These are phyloP conservation scores for Thamnophis sirtalis DNA, from an alignment of 2,113 vertebrate genomes.

Conservation along the genomic window DNA sequence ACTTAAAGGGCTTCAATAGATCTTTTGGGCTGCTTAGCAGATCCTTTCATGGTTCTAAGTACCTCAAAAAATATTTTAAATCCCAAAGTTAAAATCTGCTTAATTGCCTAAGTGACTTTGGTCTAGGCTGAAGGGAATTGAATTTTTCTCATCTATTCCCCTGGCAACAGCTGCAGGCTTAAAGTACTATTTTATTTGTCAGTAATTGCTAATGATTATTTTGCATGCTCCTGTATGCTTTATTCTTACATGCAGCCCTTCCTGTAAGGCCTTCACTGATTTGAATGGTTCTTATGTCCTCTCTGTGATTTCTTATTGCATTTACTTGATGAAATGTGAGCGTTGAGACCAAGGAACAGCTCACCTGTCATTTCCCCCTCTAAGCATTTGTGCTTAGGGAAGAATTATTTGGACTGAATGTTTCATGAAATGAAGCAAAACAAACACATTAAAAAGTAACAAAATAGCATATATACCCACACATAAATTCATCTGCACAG, in stretches of 20 bases:
- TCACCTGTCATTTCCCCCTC: constrained; percentile 32
- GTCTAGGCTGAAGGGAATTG: neutral
- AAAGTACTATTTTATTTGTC: constrained; percentile 23
- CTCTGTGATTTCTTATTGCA: constrained; percentile 20
- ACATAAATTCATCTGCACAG: constrained; percentile 5
- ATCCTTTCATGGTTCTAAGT: neutral
- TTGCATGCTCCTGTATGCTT: constrained; percentile 18
- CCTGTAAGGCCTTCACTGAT: constrained; percentile 25
- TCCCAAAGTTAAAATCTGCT: neutral
- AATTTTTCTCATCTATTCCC: neutral
- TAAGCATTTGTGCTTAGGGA: constrained; percentile 22
- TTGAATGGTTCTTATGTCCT: constrained; percentile 42
- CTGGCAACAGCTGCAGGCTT: neutral
- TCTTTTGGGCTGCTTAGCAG: neutral
- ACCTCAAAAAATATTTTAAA: neutral
- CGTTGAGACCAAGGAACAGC: constrained; percentile 12
- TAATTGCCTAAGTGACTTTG: neutral
- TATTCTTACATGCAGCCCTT: constrained; percentile 24
- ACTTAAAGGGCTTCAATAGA: neutral
- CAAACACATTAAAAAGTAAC: constrained; percentile 21
- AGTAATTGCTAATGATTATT: constrained; percentile 30
- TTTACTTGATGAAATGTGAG: constrained; percentile 31
- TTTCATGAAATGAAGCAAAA: constrained; percentile 23
- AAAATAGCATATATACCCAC: constrained; percentile 16
- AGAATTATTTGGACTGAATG: constrained; percentile 41